Conservation (phyloP, 2,797 vertebrate species). For the Silurus lanzhouensis region DNA sequence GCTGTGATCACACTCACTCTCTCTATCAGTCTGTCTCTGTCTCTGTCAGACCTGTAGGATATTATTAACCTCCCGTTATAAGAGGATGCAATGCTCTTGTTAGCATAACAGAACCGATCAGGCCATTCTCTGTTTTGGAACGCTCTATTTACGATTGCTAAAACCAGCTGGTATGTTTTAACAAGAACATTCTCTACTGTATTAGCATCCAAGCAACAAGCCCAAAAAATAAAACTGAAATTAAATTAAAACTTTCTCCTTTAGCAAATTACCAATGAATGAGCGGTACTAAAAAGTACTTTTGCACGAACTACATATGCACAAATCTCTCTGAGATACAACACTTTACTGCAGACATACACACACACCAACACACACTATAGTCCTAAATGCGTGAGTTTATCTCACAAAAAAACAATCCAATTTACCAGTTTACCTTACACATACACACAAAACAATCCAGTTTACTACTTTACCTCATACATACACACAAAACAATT, state of each 20-base stretch:
- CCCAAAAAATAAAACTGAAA: background rate
- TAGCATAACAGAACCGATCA: background rate
- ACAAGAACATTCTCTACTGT: too few species aligned
- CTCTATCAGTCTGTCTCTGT: background rate
- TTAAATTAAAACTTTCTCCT: background rate
- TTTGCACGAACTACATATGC: background rate
- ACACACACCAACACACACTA: too few species aligned
- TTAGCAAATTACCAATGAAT: background rate
- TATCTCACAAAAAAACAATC: too few species aligned
- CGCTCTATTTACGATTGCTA: background rate
- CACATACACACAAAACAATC: too few species aligned
- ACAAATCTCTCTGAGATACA: too few species aligned
- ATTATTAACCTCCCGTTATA: conserved; percentile 16
- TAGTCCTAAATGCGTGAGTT: too few species aligned
- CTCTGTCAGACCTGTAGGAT: background rate
- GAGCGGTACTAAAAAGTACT: background rate
- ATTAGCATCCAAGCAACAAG: background rate
- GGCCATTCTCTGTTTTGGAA: background rate
- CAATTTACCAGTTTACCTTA: too few species aligned
- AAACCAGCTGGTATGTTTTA: background rate
- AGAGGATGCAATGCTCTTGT: conserved; percentile 1
- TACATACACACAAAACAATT: too few species aligned
- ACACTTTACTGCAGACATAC: too few species aligned
- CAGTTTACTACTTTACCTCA: too few species aligned
- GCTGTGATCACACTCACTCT: conserved; percentile 36